Base-by-base conservation (phyloP, 2,797 vertebrate species). In the Discoglossus pictus region DNA sequence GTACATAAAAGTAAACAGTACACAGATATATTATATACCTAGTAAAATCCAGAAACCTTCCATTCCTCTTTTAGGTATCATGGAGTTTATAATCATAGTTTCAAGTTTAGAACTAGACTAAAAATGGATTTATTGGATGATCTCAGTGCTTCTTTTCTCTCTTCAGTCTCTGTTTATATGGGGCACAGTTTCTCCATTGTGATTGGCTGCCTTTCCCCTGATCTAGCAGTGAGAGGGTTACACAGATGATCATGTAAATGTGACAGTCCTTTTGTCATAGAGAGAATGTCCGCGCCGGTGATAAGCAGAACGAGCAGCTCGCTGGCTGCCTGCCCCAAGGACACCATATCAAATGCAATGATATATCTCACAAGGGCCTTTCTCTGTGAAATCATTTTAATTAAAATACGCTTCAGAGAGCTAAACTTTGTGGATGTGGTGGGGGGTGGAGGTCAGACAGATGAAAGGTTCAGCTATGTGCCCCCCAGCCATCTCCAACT, bases 261-360 rank as follows among this genome's bases (percentile, higher is more conserved):
- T 68, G 62, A 70, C 54, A 39, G 54, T 31, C 36, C 34, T 61
- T 74, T 63, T 59, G 36, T 53, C 47, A 12, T 2, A 38, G 63
- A 53, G n/a, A 67, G 40, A 36, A 55, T 68, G 63, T 51, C 52
- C 48, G 51, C 61, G 31, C 12, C 31, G 56, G 31, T 43, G 42
- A 46, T 39, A 40, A 39, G 52, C 54, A 59, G 56, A 61, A 40
- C 18, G 18, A 24, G 2, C 20, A 36, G 15, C 53, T 12, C 24
- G 55, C 65, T 58, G 42, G 17, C 35, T 54, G 64, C 56, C n/a
- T n/a, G n/a, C 61, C 43, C 61, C 65, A 74, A 48, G 50, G 70
- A 43, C 61, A 20, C 18, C 38, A 42, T 66, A 46, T 67, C 46
- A 53, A 62, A 66, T 20, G 59, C 69, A 40, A 47, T 58, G 58